Evolutionary conservation across 2,797 vertebrate species (phyloP).

Genomic region (Intellagama lesueurii): DNA sequence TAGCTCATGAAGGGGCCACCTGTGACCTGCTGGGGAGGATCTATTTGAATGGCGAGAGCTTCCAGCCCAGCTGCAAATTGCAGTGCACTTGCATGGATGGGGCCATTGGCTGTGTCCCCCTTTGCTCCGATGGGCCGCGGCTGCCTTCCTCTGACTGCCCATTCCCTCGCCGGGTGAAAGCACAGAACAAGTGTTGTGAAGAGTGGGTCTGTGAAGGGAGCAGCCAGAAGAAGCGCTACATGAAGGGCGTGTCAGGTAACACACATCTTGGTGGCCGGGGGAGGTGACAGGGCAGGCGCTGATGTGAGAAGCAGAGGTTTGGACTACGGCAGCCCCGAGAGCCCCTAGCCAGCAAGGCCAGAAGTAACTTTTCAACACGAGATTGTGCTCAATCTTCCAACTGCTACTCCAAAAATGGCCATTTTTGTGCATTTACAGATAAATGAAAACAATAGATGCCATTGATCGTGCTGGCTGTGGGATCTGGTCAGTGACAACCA

Average conservation of each 20-base stretch:
- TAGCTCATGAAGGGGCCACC: conserved; percentile 78
- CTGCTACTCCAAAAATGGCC: too few relatives aligned
- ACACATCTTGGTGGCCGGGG: rapidly evolving
- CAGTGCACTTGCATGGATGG: conserved; percentile 84
- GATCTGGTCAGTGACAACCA: too few relatives aligned
- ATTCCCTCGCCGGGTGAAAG: conserved; percentile 69
- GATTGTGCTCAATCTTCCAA: too few relatives aligned
- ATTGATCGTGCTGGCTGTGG: too few relatives aligned
- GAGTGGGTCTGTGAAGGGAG: conserved; percentile 81
- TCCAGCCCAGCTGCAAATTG: conserved; percentile 83
- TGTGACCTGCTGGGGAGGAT: conserved; percentile 81
- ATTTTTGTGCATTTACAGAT: too few relatives aligned
- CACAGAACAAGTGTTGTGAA: conserved; percentile 79
- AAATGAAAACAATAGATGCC: too few relatives aligned
- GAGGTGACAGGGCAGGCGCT: neutral
- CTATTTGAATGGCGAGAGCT: conserved; percentile 82
- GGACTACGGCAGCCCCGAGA: too few relatives aligned
- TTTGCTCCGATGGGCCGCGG: conserved; percentile 71
- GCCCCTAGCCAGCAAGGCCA: too few relatives aligned
- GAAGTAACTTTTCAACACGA: too few relatives aligned
- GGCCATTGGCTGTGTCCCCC: conserved; percentile 80
- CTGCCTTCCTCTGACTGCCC: conserved; percentile 79
- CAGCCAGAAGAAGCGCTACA: conserved; percentile 54
- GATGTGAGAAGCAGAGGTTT: neutral
- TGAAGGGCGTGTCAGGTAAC: conserved; percentile 76